Evolutionary conservation across 2,797 vertebrate species (phyloP), one percentile per base, ranked within the genome.

Genomic region (Scarus forsteni): DNA sequence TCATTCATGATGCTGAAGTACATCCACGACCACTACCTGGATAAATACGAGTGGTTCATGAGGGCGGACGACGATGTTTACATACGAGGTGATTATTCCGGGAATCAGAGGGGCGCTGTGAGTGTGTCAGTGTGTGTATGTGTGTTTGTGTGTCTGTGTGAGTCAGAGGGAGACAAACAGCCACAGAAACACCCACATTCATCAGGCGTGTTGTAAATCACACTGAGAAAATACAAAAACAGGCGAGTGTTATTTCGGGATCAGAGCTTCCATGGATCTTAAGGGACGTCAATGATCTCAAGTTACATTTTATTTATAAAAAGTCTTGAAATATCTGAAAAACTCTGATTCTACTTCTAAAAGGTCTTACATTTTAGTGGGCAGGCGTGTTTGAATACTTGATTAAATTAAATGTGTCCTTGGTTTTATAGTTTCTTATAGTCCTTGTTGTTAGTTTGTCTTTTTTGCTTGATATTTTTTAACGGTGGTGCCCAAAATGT

Each of bases 1-100:
- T 98, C 96, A 0, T 99, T 99, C 75, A 97, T 98, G 96, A 98
- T 98, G 96, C 95, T 97, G 18, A 97, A 97, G 81, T 97, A 97
- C 89, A 97, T 97, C 95, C 95, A 97, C 18, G 96, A 97, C 93
- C 96, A 97, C 92, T 96, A 97, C 92, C 79, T 98, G 94, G 94
- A 98, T 79, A 89, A 95, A 62, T 98, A 95, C 0, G 96, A 98
- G 91, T 98, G 97, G 97, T 98, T 98, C 77, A 97, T 98, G 96
- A 84, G 96, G 63, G 97, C 97, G 0, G 97, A 98, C 1, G 97
- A 97, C 0, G 97, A 98, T 0, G 96, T 96, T 48, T 98, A 97
- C 75, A 95, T 98, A 95, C 96, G 88, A 97, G 96, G 93, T 98
- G 61, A 75, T 50, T 64, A 40, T 45, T 64, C 27, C 52, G 35